Evolutionary conservation across 1,140 invertebrate species (phyloP).

Genomic region (Plodia interpunctella): DNA sequence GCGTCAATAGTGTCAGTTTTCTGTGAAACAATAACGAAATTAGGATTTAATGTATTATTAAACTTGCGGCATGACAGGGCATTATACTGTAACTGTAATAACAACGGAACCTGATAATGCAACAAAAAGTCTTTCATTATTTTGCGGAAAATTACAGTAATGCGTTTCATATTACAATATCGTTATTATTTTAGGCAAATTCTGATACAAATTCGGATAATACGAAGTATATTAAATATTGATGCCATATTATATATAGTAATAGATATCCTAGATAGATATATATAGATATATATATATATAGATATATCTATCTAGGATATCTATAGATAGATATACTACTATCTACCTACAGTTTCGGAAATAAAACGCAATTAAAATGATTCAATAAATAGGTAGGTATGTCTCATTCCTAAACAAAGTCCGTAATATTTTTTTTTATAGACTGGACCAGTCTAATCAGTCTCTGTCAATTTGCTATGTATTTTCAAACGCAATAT

Average conservation of each 20-base stretch:
- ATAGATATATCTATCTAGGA: too few relatives aligned
- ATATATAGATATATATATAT: too few relatives aligned
- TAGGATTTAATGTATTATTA: slow-evolving; percentile 1
- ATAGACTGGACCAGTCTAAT: slow-evolving; percentile 10
- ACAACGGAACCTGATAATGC: not conserved
- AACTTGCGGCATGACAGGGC: not conserved
- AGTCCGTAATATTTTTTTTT: too few relatives aligned
- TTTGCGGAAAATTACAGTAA: not conserved
- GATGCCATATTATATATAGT: too few relatives aligned
- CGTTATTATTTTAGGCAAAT: not conserved
- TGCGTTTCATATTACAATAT: not conserved
- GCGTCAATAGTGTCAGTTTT: slow-evolving; percentile 30
- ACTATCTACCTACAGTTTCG: too few relatives aligned
- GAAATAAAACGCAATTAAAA: too few relatives aligned
- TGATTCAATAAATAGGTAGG: too few relatives aligned
- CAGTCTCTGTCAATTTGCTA: slow-evolving; percentile 22
- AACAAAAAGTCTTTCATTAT: not conserved
- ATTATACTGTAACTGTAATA: slow-evolving; percentile 8
- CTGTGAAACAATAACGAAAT: slow-evolving; percentile 17
- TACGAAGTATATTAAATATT: too few relatives aligned
- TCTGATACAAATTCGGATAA: too few relatives aligned
- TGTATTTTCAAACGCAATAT: slow-evolving; percentile 4
- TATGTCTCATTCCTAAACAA: too few relatives aligned
- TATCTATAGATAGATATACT: not conserved
- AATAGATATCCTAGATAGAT: too few relatives aligned